Base-by-base conservation (phyloP, 2,888 invertebrate genomes). In the Rotaria magnacalcarata region DNA sequence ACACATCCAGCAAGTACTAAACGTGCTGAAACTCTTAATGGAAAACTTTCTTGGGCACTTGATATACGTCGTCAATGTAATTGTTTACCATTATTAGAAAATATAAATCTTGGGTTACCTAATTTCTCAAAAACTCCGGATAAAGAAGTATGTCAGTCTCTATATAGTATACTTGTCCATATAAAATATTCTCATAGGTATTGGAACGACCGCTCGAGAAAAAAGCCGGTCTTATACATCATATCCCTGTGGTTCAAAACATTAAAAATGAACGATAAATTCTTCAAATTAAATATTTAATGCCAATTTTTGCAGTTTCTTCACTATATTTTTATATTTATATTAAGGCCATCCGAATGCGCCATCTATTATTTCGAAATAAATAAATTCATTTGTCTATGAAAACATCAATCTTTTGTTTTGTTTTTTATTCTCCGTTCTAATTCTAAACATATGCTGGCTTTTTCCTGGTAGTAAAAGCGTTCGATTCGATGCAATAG, bases 1-100 rank as follows among this genome's bases (percentile, higher is more conserved):
- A 93, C 93, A 8, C 93, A 93, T 89, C 93, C 93, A 10, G 89
- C 90, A 87, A 91, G 92, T 89, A 91, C 90, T 34, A 91, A 90
- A 74, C 89, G 93, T 47, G 90, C 91, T 50, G 89, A 90, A 43
- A 88, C 89, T 47, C 89, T 93, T 10, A 91, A 92, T 84, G 88
- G 89, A 24, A 88, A 91, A 60, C 89, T 93, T 86, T 90, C 92
- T 7, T 87, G 90, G 88, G 80, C 80, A n/a, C 24, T 80, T 47
- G 47, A 80, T 24, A 24, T 80, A 43, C 80, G 80, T n/a, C 24
- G 0, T 47, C 21, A 80, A 47, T 80, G 80, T n/a, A 80, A 80
- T 11, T 80, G 80, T 47, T 2, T 7, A 1, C 43, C 43, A 47
- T 14, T 80, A 11, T 14, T 24, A 43, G 34, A 56, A 75, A 85